Percentiles rank a stretch among this genome's conserved stretches.
phyloP scores from a whole-genome alignment of 2,888 invertebrate species.

The Pandemis cinnamomeana region DNA sequence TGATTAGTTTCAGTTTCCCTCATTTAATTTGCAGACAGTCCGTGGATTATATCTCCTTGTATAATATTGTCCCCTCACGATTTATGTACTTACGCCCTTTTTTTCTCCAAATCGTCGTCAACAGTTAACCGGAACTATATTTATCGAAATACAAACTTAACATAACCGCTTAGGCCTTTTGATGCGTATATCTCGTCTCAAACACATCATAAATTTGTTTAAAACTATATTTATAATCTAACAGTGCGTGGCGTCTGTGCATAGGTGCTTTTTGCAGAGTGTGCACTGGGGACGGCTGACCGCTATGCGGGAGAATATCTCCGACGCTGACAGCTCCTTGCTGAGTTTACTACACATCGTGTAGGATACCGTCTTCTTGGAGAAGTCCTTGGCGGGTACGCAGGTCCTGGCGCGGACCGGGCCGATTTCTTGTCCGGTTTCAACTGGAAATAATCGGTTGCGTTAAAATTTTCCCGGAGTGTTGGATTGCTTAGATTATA shows the following conservation, averaged over 20 bases:
- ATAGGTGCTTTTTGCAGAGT: conserved; percentile 75
- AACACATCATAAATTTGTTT: background rate
- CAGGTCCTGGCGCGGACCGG: conserved; percentile 79
- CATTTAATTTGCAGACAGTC: too few species aligned
- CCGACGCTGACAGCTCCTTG: conserved; percentile 76
- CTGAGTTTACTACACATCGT: conserved; percentile 77
- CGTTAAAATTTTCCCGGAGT: background rate
- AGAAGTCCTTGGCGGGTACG: conserved; percentile 77
- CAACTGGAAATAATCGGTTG: conserved; percentile 58
- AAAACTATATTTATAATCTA: conserved; percentile 47
- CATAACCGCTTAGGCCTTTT: background rate
- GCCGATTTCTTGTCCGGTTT: conserved; percentile 77
- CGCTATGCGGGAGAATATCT: conserved; percentile 76
- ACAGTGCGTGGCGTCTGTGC: conserved; percentile 72
- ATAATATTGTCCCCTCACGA: too few species aligned
- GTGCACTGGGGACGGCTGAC: conserved; percentile 75
- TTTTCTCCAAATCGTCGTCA: too few species aligned
- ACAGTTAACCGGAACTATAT: background rate
- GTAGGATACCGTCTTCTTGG: conserved; percentile 77
- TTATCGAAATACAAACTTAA: background rate
- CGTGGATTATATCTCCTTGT: too few species aligned
- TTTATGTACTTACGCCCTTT: too few species aligned
- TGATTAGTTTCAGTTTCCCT: too few species aligned
- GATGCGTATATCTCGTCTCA: background rate
- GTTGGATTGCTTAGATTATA: too few species aligned